Base-by-base conservation (phyloP, 2,797 vertebrate genomes). In the Orestias chungarensis region DNA sequence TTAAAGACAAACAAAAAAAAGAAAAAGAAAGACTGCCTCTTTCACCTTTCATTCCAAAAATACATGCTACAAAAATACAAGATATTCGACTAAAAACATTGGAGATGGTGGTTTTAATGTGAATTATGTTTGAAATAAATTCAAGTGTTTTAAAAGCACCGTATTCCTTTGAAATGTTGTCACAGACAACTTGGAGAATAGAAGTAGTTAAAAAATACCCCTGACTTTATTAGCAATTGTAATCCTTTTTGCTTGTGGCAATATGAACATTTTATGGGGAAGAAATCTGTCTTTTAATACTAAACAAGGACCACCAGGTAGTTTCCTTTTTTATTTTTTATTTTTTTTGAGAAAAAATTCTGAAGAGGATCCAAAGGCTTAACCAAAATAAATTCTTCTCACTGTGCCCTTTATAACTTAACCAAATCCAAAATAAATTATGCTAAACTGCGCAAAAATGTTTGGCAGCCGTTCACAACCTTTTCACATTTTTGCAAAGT, bases 361-460 rank as follows among this genome's bases (percentile, higher is more conserved):
- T n/a, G n/a, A n/a, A n/a, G n/a, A n/a, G n/a, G n/a, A n/a, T n/a
- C n/a, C n/a, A n/a, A n/a, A n/a, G n/a, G 68, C 65, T 69, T 52
- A 73, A 77, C 49, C 68, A 72, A 64, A 11, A 78, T 70, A 64
- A 49, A 27, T 49, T 73, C 66, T 44, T 68, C 62, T 72, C 20
- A 3, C 31, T 0, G 1, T 69, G 74, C 64, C 43, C 70, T 64
- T 71, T 62, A 17, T 49, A 35, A 33, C 46, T 64, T 15, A 57
- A 8, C 73, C 15, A 67, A 64, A 62, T 27, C 20, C 70, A 81
- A 27, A 23, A 15, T 57, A 47, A 73, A 76, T 76, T 2, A 79
- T 47, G 42, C 77, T 69, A 68, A 86, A 68, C 67, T 64, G 46
- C 10, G 83, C n/a, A 79, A 72, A 77, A 86, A 73, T 47, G 74